phyloP scores from a whole-genome alignment of 1,140 invertebrate species.

The Aricia agestis region DNA sequence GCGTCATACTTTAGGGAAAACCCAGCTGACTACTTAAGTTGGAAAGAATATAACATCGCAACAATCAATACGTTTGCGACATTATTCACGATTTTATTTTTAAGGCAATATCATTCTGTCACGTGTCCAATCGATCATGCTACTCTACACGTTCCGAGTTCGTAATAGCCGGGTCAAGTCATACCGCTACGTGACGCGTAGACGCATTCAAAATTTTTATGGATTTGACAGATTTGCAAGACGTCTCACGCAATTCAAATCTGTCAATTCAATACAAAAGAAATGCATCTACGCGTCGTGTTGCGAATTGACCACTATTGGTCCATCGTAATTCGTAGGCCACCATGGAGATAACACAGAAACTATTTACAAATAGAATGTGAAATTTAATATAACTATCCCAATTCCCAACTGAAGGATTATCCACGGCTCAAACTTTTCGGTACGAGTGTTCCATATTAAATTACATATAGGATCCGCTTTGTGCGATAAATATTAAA shows the following conservation, averaged over 20 bases:
- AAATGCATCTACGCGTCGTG: too few relatives aligned
- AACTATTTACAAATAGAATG: not conserved
- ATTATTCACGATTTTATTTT: not conserved
- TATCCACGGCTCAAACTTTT: not conserved
- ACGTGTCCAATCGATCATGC: too few relatives aligned
- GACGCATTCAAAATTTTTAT: too few relatives aligned
- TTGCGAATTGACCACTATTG: too few relatives aligned
- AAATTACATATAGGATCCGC: not conserved
- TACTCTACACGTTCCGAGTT: too few relatives aligned
- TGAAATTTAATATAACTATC: not conserved
- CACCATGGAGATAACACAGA: too few relatives aligned
- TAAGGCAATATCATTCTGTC: not conserved
- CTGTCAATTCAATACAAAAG: too few relatives aligned
- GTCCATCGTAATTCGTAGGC: too few relatives aligned
- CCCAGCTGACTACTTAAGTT: not conserved
- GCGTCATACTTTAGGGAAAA: not conserved
- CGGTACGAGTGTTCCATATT: not conserved
- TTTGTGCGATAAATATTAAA: conserved; percentile 3
- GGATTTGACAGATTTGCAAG: too few relatives aligned
- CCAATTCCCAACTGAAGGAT: not conserved
- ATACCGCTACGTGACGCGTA: too few relatives aligned
- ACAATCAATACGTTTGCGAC: not conserved
- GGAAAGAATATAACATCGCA: not conserved
- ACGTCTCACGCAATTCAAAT: too few relatives aligned
- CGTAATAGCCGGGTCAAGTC: too few relatives aligned